Base-by-base conservation (phyloP, 1,140 invertebrate species). In the Drosophila orena region DNA sequence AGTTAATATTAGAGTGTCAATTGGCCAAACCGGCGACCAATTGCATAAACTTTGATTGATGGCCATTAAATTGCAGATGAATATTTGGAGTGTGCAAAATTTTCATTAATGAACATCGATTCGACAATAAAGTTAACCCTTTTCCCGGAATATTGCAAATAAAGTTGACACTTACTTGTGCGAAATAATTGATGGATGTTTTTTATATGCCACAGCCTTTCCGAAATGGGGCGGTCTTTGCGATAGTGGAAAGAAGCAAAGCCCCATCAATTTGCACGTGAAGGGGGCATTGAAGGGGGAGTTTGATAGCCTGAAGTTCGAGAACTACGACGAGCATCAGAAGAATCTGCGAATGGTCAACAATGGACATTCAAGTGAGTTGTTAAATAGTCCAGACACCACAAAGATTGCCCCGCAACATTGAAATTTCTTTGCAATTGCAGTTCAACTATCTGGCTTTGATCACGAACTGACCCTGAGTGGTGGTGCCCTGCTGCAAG, bases 351-450 rank as follows among this genome's bases (percentile, higher is more conserved):
- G 71, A 40, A 76, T 93, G 58, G 91, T 92, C 61, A 94, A 94
- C 88, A 94, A 93, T 79, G 93, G 93, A 2, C 93, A 94, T 66
- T 93, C 93, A 65, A 90, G 93, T 94, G 83, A 83, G 85, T 81
- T 15, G 4, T 15, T 2, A n/a, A 49, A 43, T n/a, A 43, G 1
- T 3, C 3, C 3, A 61, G 2, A 27, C 1, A 11, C n/a, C 2
- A 2, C 12, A n/a, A 14, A 37, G 27, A 10, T 27, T 27, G 4
- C 4, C 4, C 30, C 0, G 10, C 10, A 46, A 40, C 35, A 46
- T 55, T 20, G 24, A 35, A 27, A 64, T 54, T 49, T 7, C 49
- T 14, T 49, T 14, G 11, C 11, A 40, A 30, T 30, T 84, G 12
- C 53, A 93, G 93, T 93, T 77, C 91, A 91, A 93, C 80, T 94